Conservation (phyloP, 2,797 vertebrate genomes). For the Anas bernieri region DNA sequence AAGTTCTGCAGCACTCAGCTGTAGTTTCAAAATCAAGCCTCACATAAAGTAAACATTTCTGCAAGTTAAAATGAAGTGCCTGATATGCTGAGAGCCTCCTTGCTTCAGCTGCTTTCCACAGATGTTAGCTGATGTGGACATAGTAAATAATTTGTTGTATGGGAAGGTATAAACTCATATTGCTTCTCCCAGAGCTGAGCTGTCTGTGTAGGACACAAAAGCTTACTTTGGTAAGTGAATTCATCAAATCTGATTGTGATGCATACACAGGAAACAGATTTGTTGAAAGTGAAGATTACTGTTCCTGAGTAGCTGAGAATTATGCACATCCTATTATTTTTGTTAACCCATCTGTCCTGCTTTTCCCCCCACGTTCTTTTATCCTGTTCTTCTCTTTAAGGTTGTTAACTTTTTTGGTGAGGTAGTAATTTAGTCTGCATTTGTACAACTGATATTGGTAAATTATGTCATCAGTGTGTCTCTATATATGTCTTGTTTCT, state of each 20-base stretch:
- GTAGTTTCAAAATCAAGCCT: neutral
- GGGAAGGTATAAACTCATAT: neutral
- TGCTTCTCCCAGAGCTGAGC: neutral
- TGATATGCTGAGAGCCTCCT: neutral
- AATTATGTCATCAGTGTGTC: neutral
- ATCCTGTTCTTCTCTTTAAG: neutral
- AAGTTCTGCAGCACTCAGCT: neutral
- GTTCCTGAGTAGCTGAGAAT: conserved; percentile 55
- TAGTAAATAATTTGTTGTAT: neutral
- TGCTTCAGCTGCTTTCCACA: neutral
- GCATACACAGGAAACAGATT: conserved; percentile 15
- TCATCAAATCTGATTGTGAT: neutral
- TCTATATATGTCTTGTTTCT: neutral
- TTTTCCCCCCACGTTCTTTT: neutral
- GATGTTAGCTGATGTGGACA: neutral
- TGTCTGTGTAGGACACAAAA: neutral
- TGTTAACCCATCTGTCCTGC: conserved; percentile 62
- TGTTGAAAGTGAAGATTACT: conserved; percentile 48
- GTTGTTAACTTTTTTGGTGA: conserved; percentile 10
- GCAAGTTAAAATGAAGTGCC: neutral
- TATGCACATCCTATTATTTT: conserved; percentile 64
- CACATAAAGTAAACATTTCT: neutral
- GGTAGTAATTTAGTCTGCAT: neutral
- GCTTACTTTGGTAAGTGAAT: neutral
- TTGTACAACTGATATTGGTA: neutral